Evolutionary conservation across 2,113 vertebrate genomes (phyloP), one percentile per base, ranked within the genome.

Genomic region (Triplophysa rosa): DNA sequence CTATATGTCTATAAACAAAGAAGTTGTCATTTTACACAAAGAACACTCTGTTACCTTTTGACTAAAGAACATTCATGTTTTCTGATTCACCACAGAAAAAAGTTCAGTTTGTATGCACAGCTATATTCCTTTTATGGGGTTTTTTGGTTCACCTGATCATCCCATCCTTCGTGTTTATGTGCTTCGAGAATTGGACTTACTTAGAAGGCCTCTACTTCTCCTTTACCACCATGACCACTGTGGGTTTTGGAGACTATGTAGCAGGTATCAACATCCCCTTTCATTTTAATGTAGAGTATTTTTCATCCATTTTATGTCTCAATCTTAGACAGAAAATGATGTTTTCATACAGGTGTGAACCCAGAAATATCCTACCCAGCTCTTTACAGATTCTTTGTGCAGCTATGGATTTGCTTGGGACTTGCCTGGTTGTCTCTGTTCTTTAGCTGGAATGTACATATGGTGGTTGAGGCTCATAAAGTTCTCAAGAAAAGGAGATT

Each of bases 381-480:
- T 65, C 91, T 98, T 42, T 99, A 99, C 90, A 91, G 94, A 85
- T 94, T 95, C 45, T 93, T 95, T 71, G 95, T 95, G 76, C 95
- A 98, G 90, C 82, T 99, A 14, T 99, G 98, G 98, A 97, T 99
- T 84, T 98, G 95, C 89, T 91, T 99, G 89, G 97, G 98, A 37
- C 87, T 99, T 84, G 97, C 98, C 78, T 99, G 98, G 98, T 93
- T 99, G 73, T 98, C 97, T 17, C 93, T 98, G 14, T 98, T 99
- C 86, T 96, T 99, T 85, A 98, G 97, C 88, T 99, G 98, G 98
- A 99, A 99, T 0, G 98, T 99, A 80, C 94, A 97, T 92, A 99
- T 99, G 98, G 98, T 99, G 26, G 97, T 98, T 49, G 91, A 96
- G 80, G 97, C 97, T 42, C 95, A 97, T 89, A 97, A 98, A 88